phyloP scores from a whole-genome alignment of 2,888 invertebrate genomes.

The Melinopterus prodromus region DNA sequence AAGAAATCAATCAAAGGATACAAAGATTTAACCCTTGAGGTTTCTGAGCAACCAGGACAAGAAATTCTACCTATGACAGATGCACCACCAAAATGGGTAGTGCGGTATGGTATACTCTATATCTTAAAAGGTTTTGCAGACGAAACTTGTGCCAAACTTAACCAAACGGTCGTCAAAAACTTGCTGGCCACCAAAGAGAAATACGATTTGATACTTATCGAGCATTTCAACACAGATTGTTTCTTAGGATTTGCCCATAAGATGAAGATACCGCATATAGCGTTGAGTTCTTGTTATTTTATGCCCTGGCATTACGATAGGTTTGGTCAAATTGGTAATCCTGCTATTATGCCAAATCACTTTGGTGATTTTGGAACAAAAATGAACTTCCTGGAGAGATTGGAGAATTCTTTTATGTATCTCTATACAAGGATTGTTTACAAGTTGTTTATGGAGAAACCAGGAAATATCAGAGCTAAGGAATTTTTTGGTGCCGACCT shows the following conservation, averaged over 20 bases:
- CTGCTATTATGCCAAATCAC: slow-evolving; percentile 60
- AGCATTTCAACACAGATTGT: slow-evolving; percentile 76
- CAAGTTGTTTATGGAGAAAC: slow-evolving; percentile 40
- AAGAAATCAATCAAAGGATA: slow-evolving; percentile 38
- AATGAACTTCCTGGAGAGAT: slow-evolving; percentile 51
- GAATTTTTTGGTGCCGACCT: slow-evolving; percentile 50
- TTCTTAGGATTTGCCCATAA: slow-evolving; percentile 70
- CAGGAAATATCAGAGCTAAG: slow-evolving; percentile 47
- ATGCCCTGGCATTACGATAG: slow-evolving; percentile 60
- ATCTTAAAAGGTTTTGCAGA: slow-evolving; percentile 24
- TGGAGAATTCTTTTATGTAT: slow-evolving; percentile 47
- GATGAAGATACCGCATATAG: slow-evolving; percentile 66
- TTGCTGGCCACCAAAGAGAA: slow-evolving; percentile 59
- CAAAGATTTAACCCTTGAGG: slow-evolving; percentile 40
- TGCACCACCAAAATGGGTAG: slow-evolving; percentile 21
- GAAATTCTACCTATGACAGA: slow-evolving; percentile 32
- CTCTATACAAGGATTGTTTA: slow-evolving; percentile 44
- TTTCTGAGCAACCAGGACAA: slow-evolving; percentile 19
- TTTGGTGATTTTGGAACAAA: slow-evolving; percentile 52
- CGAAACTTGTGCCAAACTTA: slow-evolving; percentile 33
- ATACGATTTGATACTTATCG: slow-evolving; percentile 72
- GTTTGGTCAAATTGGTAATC: slow-evolving; percentile 61
- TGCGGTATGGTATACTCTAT: slow-evolving; percentile 9
- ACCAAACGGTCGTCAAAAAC: slow-evolving; percentile 55
- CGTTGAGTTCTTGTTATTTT: slow-evolving; percentile 61